Evolutionary conservation across 2,797 vertebrate genomes (phyloP).

Genomic region (Eutrigla gurnardus): DNA sequence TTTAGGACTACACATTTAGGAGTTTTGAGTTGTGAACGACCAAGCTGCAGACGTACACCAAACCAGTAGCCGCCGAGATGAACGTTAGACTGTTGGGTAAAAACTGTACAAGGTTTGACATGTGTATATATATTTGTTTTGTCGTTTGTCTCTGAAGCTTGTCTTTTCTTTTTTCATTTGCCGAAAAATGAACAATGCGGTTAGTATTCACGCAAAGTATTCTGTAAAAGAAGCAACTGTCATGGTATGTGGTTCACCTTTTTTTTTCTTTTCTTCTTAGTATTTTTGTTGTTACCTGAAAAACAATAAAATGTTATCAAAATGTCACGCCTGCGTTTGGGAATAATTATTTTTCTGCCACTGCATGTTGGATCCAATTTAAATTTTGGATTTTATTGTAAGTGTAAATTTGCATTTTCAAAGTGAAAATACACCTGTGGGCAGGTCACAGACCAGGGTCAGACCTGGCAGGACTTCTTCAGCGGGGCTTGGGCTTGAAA

Average conservation of each 20-base stretch:
- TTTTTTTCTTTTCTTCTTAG: slow-evolving; percentile 14
- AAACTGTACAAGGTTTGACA: slow-evolving; percentile 53
- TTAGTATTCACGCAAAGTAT: slow-evolving; percentile 32
- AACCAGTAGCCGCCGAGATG: slow-evolving; percentile 27
- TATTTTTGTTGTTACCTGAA: slow-evolving; percentile 45
- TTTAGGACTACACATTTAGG: slow-evolving; percentile 16
- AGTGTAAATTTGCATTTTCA: background rate
- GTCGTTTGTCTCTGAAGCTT: slow-evolving; percentile 43
- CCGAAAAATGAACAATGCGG: slow-evolving; percentile 11
- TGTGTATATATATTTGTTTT: slow-evolving; percentile 71
- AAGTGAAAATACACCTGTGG: background rate
- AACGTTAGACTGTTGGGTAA: slow-evolving; percentile 36
- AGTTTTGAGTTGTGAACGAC: slow-evolving; percentile 8
- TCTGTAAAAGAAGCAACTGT: slow-evolving; percentile 49
- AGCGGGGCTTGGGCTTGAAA: background rate
- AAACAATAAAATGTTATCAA: slow-evolving; percentile 62
- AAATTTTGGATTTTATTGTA: background rate
- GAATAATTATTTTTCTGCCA: background rate
- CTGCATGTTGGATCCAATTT: background rate
- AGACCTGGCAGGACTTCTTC: too few species aligned
- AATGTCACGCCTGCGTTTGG: background rate
- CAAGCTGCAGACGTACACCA: slow-evolving; percentile 13
- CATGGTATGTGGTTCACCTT: slow-evolving; percentile 14
- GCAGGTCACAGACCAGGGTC: background rate
- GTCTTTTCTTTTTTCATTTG: slow-evolving; percentile 45